phyloP scores from a whole-genome alignment of 2,888 invertebrate species.

The Odontomyia ornata region DNA sequence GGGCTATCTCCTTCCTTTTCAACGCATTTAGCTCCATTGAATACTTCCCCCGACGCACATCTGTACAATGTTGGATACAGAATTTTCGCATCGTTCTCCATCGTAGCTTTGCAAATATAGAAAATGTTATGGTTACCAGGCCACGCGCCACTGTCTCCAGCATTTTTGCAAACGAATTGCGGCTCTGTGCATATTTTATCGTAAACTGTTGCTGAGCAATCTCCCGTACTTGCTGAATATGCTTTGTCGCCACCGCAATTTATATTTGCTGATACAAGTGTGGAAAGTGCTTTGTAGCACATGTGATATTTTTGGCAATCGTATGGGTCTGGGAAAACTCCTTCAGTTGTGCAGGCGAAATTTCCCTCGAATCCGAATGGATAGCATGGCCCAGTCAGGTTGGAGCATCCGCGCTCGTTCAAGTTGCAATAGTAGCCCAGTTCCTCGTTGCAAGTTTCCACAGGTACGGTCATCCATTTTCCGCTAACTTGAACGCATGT shows the following conservation, averaged over 20 bases:
- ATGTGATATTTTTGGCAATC: conserved; percentile 64
- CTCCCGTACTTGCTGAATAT: conserved; percentile 59
- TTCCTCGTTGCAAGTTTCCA: conserved; percentile 61
- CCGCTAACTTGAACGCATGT: conserved; percentile 60
- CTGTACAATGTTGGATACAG: conserved; percentile 62
- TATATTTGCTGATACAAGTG: conserved; percentile 58
- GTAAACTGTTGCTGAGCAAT: conserved; percentile 58
- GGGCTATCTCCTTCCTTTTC: background rate
- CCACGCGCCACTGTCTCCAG: conserved; percentile 61
- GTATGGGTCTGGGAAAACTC: conserved; percentile 63
- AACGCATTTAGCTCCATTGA: conserved; percentile 56
- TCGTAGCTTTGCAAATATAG: conserved; percentile 62
- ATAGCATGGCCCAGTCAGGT: conserved; percentile 62
- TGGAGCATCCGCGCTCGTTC: conserved; percentile 58
- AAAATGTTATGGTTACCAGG: conserved; percentile 61
- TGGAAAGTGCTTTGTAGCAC: conserved; percentile 60
- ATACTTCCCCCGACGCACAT: conserved; percentile 60
- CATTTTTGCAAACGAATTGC: conserved; percentile 58
- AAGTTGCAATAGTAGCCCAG: conserved; percentile 61
- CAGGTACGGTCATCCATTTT: conserved; percentile 62
- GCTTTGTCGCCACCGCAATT: conserved; percentile 61
- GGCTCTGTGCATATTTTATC: conserved; percentile 56
- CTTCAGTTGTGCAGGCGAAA: conserved; percentile 62
- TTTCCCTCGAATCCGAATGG: conserved; percentile 62
- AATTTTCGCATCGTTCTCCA: conserved; percentile 56